These are phyloP conservation scores for Panthera tigris DNA, from an alignment of 2,113 vertebrate genomes.

Conservation along the genomic window DNA sequence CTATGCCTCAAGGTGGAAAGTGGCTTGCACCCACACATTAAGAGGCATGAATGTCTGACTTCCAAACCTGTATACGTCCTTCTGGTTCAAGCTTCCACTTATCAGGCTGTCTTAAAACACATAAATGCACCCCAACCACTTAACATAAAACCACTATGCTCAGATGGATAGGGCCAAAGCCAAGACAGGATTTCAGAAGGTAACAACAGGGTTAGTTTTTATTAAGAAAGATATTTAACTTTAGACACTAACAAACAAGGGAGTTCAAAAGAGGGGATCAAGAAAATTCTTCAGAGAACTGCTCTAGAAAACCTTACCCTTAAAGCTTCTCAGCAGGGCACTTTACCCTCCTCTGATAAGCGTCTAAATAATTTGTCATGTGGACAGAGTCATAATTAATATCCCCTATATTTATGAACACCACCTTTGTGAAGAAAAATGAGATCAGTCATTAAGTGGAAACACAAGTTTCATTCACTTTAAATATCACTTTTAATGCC, in stretches of 20 bases:
- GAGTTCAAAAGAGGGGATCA: neutral
- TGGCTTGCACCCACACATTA: neutral
- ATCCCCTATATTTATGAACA: neutral
- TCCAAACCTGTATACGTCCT: rapidly evolving
- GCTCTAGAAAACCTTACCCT: neutral
- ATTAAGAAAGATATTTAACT: neutral
- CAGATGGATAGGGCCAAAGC: neutral
- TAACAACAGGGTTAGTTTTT: neutral
- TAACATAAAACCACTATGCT: neutral
- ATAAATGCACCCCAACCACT: no score
- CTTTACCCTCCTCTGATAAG: neutral
- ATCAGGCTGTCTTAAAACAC: neutral
- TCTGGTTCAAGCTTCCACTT: neutral
- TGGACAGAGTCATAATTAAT: neutral
- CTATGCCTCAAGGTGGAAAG: neutral
- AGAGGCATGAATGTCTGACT: neutral
- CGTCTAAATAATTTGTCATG: neutral
- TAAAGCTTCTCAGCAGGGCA: neutral
- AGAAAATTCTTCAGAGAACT: neutral
- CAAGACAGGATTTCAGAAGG: neutral
- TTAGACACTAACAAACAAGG: neutral
- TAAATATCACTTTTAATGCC: neutral
- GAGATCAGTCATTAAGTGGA: neutral
- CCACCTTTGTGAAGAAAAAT: neutral
- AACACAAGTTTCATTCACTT: neutral